Base-by-base conservation (phyloP, 1,140 invertebrate species). In the Phocides pigmalion region DNA sequence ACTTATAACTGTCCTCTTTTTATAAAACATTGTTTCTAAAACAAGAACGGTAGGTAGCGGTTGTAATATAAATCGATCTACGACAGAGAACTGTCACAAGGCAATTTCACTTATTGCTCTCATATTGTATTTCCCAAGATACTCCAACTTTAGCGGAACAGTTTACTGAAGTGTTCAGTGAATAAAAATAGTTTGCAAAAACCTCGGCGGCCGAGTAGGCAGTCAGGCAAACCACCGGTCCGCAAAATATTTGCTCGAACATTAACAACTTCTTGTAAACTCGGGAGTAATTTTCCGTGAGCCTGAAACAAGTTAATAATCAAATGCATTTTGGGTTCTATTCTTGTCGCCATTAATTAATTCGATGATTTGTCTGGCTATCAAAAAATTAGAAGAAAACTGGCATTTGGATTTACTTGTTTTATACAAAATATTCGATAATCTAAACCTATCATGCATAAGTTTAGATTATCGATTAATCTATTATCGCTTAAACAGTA, bases 131-230 rank as follows among this genome's bases (percentile, higher is more conserved):
- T 61, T 61, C 56, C 44, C 56, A 61, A 49, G 56, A 61, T 12
- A 61, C 37, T 42, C 11, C 14, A 56, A 49, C 42, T 64, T 28
- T 37, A 47, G 20, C 20, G 32, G 12, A 41, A 37, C 19, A 50
- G 44, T 56, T 54, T 39, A 39, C 15, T 20, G n/a, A 53, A 56
- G 41, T 61, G 56, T 28, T 47, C 44, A 70, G 41, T 61, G 20
- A 71, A 67, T 39, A 62, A 64, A 64, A 64, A 35, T 61, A 62
- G 50, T 46, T 61, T 47, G 56, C 20, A 61, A 35, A 56, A 67
- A 87, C 84, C 83, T 81, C 80, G 8, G 74, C 58, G 17, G 66
- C 53, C 42, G 75, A 75, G 64, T 84, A 87, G n/a, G 82, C 81
- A 39, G 78, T 78, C n/a, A 87, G 47, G 64, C 84, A 87, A 35